Evolutionary conservation across 2,797 vertebrate species (phyloP), one percentile per base, ranked within the genome.

Genomic region (Danio albolineatus): DNA sequence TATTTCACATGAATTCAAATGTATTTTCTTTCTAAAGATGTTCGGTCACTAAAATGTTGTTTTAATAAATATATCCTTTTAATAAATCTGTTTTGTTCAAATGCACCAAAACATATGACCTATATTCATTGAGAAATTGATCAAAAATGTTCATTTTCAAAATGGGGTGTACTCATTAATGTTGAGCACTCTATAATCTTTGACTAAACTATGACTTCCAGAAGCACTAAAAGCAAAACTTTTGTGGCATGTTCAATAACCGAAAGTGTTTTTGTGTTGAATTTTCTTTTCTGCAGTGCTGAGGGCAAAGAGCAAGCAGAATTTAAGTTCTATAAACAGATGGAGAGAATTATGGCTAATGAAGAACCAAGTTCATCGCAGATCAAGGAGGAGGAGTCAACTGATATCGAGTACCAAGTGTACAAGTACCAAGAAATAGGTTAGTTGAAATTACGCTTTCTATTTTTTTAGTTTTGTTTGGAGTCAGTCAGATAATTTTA

Each of bases 321-420:
- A 76, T 93, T 91, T 83, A 93, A 92, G 87, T 93, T 92, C 57
- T 94, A 93, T 82, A 89, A 91, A 0, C 90, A 93, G 14, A 88
- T 94, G 84, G 91, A 90, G 8, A 84, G 85, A 54, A 85, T 93
- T 44, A 73, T 94, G 56, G 86, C 89, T 54, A 91, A 89, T 78
- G 89, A 91, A 76, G 85, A 89, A 46, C 73, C 4, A 71, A 81
- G 1, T 49, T 70, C 44, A 75, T 44, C 38, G 70, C 74, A 91
- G 5, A 85, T 88, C 64, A 78, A 74, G 10, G 65, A 83, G 10
- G 87, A 48, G 78, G 88, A 91, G 41, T 62, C 84, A 0, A 85
- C 88, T 1, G 89, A 93, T 8, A 53, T 43, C 0, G 84, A 90
- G 64, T 80, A 86, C 16, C 81, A 87, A 10, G 66, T 83, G 44